Conservation (phyloP, 2,888 invertebrate genomes). For the Megaustenia siamemsis region DNA sequence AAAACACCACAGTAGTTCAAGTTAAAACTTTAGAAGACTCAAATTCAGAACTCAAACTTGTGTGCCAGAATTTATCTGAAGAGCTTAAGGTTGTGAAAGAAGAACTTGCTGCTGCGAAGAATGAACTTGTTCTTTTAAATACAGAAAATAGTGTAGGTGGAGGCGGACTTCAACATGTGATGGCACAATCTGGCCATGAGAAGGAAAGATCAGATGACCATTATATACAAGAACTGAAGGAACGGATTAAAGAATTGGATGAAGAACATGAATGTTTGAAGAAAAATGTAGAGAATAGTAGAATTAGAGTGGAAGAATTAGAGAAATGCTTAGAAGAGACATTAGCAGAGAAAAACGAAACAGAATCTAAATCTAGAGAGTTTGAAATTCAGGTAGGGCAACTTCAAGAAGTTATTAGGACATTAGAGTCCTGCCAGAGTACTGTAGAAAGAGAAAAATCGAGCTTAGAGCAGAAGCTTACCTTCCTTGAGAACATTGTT, state of each 20-base stretch:
- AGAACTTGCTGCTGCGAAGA: constrained; percentile 52
- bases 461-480: constrained; percentile 62
- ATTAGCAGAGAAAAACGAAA: background rate
- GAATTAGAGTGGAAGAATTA: constrained; percentile 33
- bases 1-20: constrained; percentile 54
- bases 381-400: constrained; percentile 24
- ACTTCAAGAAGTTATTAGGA: constrained; percentile 48
- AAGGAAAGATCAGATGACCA: constrained; percentile 56
- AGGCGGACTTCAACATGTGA: constrained; percentile 58
- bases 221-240: constrained; percentile 39
- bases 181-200: constrained; percentile 57
- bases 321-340: constrained; percentile 19
- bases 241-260: constrained; percentile 36
- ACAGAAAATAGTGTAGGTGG: constrained; percentile 53
- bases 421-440: constrained; percentile 57
- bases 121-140: constrained; percentile 56
- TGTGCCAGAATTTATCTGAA: constrained; percentile 32
- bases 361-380: constrained; percentile 21
- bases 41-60: constrained; percentile 18
- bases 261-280: constrained; percentile 47
- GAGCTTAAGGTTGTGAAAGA: constrained; percentile 59
- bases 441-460: constrained; percentile 63
- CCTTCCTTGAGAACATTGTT: constrained; percentile 63
- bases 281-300: constrained; percentile 35
- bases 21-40: constrained; percentile 22